Evolutionary conservation across 2,113 vertebrate species (phyloP).

Genomic region (Aix galericulata): DNA sequence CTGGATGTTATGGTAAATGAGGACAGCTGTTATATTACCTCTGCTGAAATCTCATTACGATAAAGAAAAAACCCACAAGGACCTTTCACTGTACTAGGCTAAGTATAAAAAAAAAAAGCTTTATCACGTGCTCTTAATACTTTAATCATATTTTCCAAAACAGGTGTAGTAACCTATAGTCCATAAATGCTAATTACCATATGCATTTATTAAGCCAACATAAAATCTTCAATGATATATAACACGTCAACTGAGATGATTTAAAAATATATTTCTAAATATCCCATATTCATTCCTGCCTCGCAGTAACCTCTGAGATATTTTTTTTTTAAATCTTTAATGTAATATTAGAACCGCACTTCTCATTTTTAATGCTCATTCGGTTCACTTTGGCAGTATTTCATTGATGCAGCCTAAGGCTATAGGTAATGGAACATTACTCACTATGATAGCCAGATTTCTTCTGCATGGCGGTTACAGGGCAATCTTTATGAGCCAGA

Average conservation of each 20-base stretch:
- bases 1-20: slow-evolving; percentile 46
- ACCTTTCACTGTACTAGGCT: slow-evolving; percentile 20
- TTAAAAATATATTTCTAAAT: neutral
- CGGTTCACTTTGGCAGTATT: slow-evolving; percentile 79
- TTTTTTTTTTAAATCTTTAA: slow-evolving; percentile 39
- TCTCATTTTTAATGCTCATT: slow-evolving; percentile 72
- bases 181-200: slow-evolving; percentile 35
- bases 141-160: slow-evolving; percentile 37
- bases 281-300: neutral
- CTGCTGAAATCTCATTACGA: slow-evolving; percentile 48
- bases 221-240: neutral
- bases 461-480: slow-evolving; percentile 99
- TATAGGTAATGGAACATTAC: slow-evolving; percentile 92
- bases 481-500: slow-evolving; percentile 99
- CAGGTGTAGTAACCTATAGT: neutral
- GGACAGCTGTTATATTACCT: slow-evolving; percentile 46
- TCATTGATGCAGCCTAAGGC: slow-evolving; percentile 81
- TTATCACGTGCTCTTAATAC: slow-evolving; percentile 17
- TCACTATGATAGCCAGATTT: slow-evolving; percentile 99
- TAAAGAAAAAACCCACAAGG: slow-evolving; percentile 8
- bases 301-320: slow-evolving; percentile 47
- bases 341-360: slow-evolving; percentile 58
- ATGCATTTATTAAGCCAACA: slow-evolving; percentile 29
- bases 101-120: slow-evolving; percentile 3
- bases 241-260: neutral